Evolutionary conservation across 2,113 vertebrate genomes (phyloP), one percentile per base, ranked within the genome.

Genomic region (Carassius gibelio): DNA sequence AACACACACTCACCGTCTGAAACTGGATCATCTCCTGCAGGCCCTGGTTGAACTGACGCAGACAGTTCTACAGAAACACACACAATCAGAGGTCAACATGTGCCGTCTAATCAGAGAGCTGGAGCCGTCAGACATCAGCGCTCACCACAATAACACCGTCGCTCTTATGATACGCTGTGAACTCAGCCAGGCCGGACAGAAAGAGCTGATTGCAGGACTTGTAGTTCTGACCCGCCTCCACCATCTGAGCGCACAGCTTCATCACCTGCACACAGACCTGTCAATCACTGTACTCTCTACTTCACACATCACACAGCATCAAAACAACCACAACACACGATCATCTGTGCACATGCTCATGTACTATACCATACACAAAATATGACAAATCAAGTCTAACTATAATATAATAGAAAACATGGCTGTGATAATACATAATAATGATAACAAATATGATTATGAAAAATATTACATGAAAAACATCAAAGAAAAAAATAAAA

Each of bases 1-100:
- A 11, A 14, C 1, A 59, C n/a, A 15, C 21, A 83, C 95, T 94
- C 84, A 95, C 95, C 0, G 90, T 93, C 90, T 95, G 95, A 62
- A 95, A 95, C 89, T 91, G 89, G 85, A 93, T 86, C 93, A 93
- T 91, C 86, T 95, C 95, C 89, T 94, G 91, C 69, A 95, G 91
- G 3, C 93, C 94, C 83, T 94, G 93, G 62, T 87, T 89, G 61
- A 95, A 95, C 89, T 95, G 95, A 77, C 86, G 88, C 86, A 95
- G 85, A 83, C 94, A 95, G 23, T 85, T 93, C 95, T 95, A 15
- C 84, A 87, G 6, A 74, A 23, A 78, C 61, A 81, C 59, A 71
- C 52, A 42, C 74, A 78, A 26, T 26, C 13, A 52, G 72, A 75
- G 72, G 72, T 72, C 69, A 81, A 15, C 42, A 13, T 21, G 61